Conservation (phyloP, 2,797 vertebrate species). For the Pipistrellus pygmaeus region DNA sequence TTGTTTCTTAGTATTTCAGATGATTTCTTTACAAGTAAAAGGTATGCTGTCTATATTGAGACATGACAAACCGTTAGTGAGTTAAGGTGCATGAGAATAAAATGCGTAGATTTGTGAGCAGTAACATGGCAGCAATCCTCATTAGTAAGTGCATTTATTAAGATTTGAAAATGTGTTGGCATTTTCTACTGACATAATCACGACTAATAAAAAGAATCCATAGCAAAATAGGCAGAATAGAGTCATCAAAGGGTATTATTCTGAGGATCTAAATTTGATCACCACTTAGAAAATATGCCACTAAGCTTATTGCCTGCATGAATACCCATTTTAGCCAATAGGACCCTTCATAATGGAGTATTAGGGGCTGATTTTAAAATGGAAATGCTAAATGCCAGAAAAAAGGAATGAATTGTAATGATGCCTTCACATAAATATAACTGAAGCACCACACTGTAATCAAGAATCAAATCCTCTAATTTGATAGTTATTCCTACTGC, state of each 20-base stretch:
- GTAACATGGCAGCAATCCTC: not conserved
- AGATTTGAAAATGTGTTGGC: conserved; percentile 41
- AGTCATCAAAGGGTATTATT: conserved; percentile 58
- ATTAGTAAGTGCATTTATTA: conserved; percentile 41
- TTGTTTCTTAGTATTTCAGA: not conserved
- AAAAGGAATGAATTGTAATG: conserved; percentile 58
- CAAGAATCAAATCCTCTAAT: conserved; percentile 8
- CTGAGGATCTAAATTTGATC: conserved; percentile 66
- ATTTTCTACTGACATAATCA: conserved; percentile 59
- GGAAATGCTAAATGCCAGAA: conserved; percentile 72
- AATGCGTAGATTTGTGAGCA: not conserved
- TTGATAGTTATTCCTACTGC: not conserved
- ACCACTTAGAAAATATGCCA: conserved; percentile 67
- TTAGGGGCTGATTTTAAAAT: conserved; percentile 74
- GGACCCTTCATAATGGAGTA: conserved; percentile 59
- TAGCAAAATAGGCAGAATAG: conserved; percentile 62
- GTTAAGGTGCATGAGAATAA: not conserved
- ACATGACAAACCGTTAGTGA: not conserved
- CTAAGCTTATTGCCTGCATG: conserved; percentile 63
- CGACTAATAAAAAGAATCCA: conserved; percentile 60
- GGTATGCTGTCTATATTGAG: not conserved
- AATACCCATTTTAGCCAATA: conserved; percentile 71
- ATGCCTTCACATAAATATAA: conserved; percentile 49
- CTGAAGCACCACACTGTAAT: not conserved
- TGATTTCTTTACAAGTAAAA: conserved; percentile 30